Base-by-base conservation (phyloP, 2,113 vertebrate species). In the Aphyosemion australe region DNA sequence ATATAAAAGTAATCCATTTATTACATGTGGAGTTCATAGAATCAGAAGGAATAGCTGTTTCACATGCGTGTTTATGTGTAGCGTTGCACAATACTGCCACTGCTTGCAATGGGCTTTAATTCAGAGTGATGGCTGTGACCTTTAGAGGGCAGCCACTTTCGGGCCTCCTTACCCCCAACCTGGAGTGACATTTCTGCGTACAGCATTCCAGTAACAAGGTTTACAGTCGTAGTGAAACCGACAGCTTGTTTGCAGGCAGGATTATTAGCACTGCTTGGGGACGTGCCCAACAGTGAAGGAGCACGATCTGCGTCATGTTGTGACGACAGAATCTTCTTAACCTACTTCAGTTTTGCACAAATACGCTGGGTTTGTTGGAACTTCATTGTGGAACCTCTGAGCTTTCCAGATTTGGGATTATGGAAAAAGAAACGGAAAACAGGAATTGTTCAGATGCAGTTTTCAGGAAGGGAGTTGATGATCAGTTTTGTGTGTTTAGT, bases 271-370 rank as follows among this genome's bases (percentile, higher is more conserved):
- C 67, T 80, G 87, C 82, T 87, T 84, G 69, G 83, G 84, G 82
- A 85, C 79, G 69, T 74, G 86, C 72, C 70, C 80, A 84, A 79
- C 83, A 73, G 80, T 75, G 69, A 78, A 60, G 15, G 62, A 82
- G 54, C 52, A 42, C 75, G 81, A 86, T 86, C 85, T 92, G 88
- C 75, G 74, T 91, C 90, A 91, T 87, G 83, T 88, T 89, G 84
- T 86, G 82, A 82, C 79, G 74, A 78, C 82, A 79, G 92, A 91
- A 92, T 91, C 91, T 92, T 82, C 89, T 93, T 92, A 91, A 88
- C 90, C 91, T 91, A 90, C 83, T 92, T 91, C 84, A 67, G 74
- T 81, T 85, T 72, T 62, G 64, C 78, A 83, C 63, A 82, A 79
- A 86, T 87, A 87, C 86, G 78, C 80, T 61, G 37, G 74, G 53